A percentile compares a stretch with the other conserved stretches of the same genome.
phyloP scores from a whole-genome alignment of 2,113 vertebrate genomes.

The Actinemys pallida region DNA sequence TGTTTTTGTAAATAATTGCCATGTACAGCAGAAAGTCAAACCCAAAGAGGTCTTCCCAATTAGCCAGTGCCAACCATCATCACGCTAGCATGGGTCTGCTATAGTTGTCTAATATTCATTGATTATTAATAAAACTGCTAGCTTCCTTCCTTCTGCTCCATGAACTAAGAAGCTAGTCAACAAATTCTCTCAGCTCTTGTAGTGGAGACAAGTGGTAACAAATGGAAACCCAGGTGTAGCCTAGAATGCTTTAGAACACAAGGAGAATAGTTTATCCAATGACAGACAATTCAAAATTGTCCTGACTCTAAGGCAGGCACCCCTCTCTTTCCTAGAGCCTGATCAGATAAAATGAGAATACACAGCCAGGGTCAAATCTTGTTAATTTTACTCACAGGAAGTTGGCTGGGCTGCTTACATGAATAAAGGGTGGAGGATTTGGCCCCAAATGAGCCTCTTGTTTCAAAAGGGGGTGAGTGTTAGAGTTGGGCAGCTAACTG shows the following conservation, averaged over 20 bases:
- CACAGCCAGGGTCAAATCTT: background rate
- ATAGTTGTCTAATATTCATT: background rate
- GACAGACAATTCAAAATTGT: background rate
- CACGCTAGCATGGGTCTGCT: background rate
- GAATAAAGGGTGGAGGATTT: background rate
- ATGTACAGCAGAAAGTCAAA: background rate
- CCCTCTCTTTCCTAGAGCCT: background rate
- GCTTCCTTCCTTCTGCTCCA: background rate
- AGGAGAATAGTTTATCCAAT: background rate
- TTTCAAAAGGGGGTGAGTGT: background rate
- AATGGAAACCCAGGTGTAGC: background rate
- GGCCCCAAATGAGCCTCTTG: background rate
- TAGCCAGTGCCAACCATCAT: background rate
- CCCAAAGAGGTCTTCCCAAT: background rate
- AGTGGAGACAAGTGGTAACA: background rate
- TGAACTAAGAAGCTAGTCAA: background rate
- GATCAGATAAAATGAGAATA: background rate
- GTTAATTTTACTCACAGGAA: background rate
- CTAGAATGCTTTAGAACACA: background rate
- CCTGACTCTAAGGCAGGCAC: background rate
- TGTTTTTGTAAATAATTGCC: background rate
- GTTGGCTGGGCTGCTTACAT: background rate
- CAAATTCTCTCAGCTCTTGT: slow-evolving; percentile 25
- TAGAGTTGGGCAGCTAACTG: background rate
- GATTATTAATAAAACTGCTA: background rate